A percentile compares a stretch with the other conserved stretches of the same genome.
phyloP scores from a whole-genome alignment of 1,140 invertebrate species.

The Panagrolaimus sp. region DNA sequence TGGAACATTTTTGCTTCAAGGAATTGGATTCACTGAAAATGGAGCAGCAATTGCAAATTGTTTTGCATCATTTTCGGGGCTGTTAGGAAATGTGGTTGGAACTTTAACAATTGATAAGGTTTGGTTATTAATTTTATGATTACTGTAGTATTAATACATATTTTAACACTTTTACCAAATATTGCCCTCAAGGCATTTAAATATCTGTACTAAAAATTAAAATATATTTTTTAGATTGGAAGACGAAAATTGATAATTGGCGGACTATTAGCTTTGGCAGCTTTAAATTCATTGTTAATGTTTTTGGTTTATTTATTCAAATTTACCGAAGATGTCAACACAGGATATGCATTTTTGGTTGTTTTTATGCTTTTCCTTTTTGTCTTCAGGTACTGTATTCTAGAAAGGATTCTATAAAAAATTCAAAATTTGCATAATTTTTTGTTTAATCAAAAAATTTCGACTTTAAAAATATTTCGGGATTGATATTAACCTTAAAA shows the following conservation, averaged over 20 bases:
- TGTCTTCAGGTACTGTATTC: slow-evolving; percentile 26
- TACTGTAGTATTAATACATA: slow-evolving; percentile 8
- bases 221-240: slow-evolving; percentile 28
- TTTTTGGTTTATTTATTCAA: slow-evolving; percentile 34
- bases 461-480: too few species aligned
- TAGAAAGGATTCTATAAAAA: slow-evolving; percentile 1
- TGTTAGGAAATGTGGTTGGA: slow-evolving; percentile 34
- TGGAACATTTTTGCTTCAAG: slow-evolving; percentile 33
- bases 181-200: too few species aligned
- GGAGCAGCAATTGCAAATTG: slow-evolving; percentile 35
- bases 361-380: slow-evolving; percentile 38
- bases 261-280: slow-evolving; percentile 21
- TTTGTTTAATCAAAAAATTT: too few species aligned
- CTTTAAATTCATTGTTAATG: slow-evolving; percentile 31
- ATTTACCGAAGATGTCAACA: slow-evolving; percentile 19
- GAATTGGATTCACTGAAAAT: slow-evolving; percentile 34
- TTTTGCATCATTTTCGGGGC: slow-evolving; percentile 38
- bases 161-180: too few species aligned
- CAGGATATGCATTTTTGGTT: slow-evolving; percentile 32
- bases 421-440: slow-evolving; percentile 23
- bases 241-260: slow-evolving; percentile 31
- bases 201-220: too few species aligned
- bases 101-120: slow-evolving; percentile 34
- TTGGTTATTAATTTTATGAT: background rate
- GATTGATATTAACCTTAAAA: too few species aligned